These are phyloP conservation scores for Vicugna pacos DNA, from an alignment of 2,113 vertebrate genomes.

Conservation along the genomic window DNA sequence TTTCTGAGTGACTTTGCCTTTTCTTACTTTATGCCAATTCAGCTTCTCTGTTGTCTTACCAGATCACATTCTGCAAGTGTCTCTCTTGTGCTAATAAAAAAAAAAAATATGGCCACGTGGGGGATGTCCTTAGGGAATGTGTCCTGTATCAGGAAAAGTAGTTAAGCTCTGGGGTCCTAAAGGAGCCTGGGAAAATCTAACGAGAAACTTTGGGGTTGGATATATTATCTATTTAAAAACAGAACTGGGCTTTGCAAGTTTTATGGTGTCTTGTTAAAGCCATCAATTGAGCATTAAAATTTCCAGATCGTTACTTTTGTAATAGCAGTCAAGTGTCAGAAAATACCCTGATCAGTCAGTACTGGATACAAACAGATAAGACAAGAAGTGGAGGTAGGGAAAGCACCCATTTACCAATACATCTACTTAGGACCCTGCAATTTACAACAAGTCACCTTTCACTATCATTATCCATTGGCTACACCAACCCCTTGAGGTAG, in stretches of 20 bases:
- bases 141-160: slow-evolving; percentile 61
- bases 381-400: neutral
- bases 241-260: neutral
- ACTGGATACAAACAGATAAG: neutral
- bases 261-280: neutral
- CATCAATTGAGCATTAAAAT: neutral
- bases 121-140: slow-evolving; percentile 34
- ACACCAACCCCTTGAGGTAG: neutral
- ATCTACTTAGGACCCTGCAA: neutral
- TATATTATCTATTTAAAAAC: slow-evolving; percentile 28
- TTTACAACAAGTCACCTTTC: neutral
- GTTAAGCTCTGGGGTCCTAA: slow-evolving; percentile 48
- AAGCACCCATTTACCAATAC: neutral
- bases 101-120: neutral
- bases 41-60: neutral
- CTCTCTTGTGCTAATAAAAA: slow-evolving; percentile 12
- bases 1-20: neutral
- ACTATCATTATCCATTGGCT: neutral
- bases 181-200: slow-evolving; percentile 63
- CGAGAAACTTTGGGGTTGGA: neutral
- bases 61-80: slow-evolving; percentile 1
- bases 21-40: neutral
- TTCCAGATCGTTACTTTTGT: neutral
- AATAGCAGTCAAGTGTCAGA: neutral
- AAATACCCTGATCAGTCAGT: neutral